phyloP scores from a whole-genome alignment of 2,797 vertebrate species.

The Valencia hispanica region DNA sequence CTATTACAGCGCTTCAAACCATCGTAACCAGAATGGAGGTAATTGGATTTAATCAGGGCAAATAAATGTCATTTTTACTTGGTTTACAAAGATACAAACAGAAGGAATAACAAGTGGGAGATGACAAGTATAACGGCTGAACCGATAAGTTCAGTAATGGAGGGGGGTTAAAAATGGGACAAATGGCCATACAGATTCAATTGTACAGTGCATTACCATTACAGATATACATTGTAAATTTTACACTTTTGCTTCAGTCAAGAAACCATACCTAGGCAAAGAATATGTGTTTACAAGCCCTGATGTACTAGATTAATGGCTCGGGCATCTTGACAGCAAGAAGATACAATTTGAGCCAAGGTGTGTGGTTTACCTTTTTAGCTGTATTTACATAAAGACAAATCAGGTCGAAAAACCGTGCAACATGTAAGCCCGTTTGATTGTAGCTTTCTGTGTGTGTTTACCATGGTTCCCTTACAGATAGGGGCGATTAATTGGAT shows the following conservation, averaged over 20 bases:
- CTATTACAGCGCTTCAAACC: not conserved
- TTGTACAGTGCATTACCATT: not conserved
- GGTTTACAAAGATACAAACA: not conserved
- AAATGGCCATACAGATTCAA: not conserved
- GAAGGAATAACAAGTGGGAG: not conserved
- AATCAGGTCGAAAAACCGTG: no score
- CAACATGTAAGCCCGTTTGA: no score
- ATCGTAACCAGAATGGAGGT: not conserved
- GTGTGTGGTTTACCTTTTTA: not conserved
- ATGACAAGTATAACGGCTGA: not conserved
- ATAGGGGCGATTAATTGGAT: not conserved
- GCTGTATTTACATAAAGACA: no score
- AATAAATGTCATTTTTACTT: constrained; percentile 1
- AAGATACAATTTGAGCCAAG: not conserved
- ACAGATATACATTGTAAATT: not conserved
- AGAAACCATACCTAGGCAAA: not conserved
- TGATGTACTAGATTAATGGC: not conserved
- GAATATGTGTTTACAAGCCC: not conserved
- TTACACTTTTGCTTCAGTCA: not conserved
- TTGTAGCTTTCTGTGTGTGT: not conserved
- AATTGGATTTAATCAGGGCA: not conserved
- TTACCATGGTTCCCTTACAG: not conserved
- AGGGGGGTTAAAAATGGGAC: not conserved
- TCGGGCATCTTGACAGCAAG: not conserved
- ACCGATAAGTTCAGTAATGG: not conserved